Evolutionary conservation across 2,797 vertebrate genomes (phyloP).

Genomic region (Phataginus tetradactyla): DNA sequence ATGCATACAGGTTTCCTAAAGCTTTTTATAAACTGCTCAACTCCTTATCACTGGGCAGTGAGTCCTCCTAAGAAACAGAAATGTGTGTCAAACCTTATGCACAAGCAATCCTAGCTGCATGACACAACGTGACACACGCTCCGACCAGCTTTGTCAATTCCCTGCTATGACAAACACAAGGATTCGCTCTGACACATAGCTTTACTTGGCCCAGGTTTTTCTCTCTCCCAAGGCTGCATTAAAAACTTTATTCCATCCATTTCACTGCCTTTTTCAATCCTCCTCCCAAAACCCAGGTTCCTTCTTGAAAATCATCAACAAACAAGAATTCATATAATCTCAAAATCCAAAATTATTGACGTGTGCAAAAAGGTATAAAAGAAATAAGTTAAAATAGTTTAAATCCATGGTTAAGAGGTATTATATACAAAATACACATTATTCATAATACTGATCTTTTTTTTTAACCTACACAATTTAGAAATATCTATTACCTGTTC

Average conservation of each 20-base stretch:
- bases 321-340: not conserved
- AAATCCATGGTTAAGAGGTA: not conserved
- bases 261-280: not conserved
- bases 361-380: not conserved
- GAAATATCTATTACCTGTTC: constrained; percentile 92
- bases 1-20: constrained; percentile 27
- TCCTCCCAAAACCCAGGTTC: not conserved
- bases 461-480: not conserved
- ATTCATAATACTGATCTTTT: not conserved
- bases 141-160: not conserved
- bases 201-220: not conserved
- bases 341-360: constrained; percentile 21
- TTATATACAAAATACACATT: not conserved
- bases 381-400: constrained; percentile 21
- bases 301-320: constrained; percentile 54
- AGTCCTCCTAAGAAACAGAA: not conserved
- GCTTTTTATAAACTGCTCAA: not conserved
- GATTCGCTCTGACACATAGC: not conserved
- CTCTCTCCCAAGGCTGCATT: not conserved
- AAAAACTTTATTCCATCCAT: not conserved
- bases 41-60: not conserved
- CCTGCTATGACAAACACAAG: not conserved
- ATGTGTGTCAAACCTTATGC: not conserved
- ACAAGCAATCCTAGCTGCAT: not conserved
- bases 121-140: not conserved